A percentile compares a stretch with the other conserved stretches of the same genome.
Evolutionary conservation across 2,888 invertebrate genomes (phyloP).

Genomic region (Choreutis nemorana): DNA sequence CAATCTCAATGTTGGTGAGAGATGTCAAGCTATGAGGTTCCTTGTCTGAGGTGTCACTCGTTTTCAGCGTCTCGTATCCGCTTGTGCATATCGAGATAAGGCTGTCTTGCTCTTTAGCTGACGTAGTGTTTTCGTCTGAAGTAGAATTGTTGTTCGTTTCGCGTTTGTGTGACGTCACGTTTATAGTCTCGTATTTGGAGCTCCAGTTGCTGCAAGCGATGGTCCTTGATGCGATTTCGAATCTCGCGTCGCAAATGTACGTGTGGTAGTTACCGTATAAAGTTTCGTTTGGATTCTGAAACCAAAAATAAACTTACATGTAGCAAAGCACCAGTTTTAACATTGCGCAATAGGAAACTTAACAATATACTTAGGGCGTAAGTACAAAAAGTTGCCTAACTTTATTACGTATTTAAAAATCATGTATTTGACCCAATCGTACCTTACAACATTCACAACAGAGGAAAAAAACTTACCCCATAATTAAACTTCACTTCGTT

Average conservation of each 20-base stretch:
- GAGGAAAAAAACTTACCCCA: conserved; percentile 30
- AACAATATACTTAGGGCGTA: too few species aligned
- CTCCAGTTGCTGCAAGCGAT: conserved; percentile 82
- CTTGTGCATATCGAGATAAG: conserved; percentile 48
- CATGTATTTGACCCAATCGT: too few species aligned
- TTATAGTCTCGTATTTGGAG: conserved; percentile 79
- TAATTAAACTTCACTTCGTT: conserved; percentile 51
- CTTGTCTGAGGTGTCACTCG: conserved; percentile 35
- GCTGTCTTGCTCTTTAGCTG: conserved; percentile 46
- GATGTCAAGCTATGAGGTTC: conserved; percentile 44
- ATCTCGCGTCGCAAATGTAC: conserved; percentile 85
- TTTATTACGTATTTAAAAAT: too few species aligned
- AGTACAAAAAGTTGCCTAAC: too few species aligned
- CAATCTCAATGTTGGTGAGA: conserved; percentile 25
- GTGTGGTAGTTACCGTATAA: conserved; percentile 84
- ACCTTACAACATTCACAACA: too few species aligned
- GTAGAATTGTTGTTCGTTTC: conserved; percentile 43
- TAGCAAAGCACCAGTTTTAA: not conserved
- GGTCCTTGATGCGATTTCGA: conserved; percentile 77
- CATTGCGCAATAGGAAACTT: too few species aligned
- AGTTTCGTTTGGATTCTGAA: conserved; percentile 68
- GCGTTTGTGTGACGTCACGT: conserved; percentile 39
- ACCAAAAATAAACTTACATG: conserved; percentile 5
- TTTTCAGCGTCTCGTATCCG: conserved; percentile 47
- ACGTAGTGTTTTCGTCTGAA: conserved; percentile 26